These are phyloP conservation scores for Forbesichthys papilliferus DNA, from an alignment of 2,113 vertebrate genomes.

Conservation along the genomic window DNA sequence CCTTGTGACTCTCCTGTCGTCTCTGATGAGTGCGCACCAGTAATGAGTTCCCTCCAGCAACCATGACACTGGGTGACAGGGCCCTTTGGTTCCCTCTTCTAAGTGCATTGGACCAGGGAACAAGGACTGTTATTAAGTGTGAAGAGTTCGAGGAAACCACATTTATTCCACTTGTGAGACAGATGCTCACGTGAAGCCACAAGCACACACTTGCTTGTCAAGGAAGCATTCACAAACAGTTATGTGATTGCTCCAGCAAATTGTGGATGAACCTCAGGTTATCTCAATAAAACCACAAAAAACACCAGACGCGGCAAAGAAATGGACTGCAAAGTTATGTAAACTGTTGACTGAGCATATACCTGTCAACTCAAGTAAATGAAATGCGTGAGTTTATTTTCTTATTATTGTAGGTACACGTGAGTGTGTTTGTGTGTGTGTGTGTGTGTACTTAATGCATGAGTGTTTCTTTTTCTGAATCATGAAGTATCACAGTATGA, in stretches of 20 bases:
- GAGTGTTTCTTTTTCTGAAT: no score
- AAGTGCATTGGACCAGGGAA: constrained; percentile 40
- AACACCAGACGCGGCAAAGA: no score
- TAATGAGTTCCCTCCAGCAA: constrained; percentile 53
- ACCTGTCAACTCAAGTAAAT: no score
- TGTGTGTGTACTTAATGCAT: no score
- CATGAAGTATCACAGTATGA: not conserved
- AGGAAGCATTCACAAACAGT: not conserved
- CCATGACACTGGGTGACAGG: constrained; percentile 31
- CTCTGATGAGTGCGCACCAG: constrained; percentile 43
- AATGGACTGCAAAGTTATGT: no score
- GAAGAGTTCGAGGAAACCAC: constrained; percentile 34
- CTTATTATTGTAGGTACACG: no score
- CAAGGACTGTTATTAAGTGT: constrained; percentile 49
- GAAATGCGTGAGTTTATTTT: no score
- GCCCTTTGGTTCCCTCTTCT: constrained; percentile 20
- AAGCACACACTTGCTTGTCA: constrained; percentile 35
- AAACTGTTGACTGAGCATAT: no score
- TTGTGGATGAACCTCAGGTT: no score
- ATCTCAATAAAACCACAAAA: no score
- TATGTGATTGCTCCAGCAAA: no score
- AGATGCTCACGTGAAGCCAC: not conserved
- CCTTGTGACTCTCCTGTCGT: constrained; percentile 18
- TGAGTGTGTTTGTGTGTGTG: no score
- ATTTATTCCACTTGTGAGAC: constrained; percentile 7